A percentile compares a stretch with the other conserved stretches of the same genome.
Conservation (phyloP, 2,888 invertebrate species). For the Caenorhabditis wallacei region DNA sequence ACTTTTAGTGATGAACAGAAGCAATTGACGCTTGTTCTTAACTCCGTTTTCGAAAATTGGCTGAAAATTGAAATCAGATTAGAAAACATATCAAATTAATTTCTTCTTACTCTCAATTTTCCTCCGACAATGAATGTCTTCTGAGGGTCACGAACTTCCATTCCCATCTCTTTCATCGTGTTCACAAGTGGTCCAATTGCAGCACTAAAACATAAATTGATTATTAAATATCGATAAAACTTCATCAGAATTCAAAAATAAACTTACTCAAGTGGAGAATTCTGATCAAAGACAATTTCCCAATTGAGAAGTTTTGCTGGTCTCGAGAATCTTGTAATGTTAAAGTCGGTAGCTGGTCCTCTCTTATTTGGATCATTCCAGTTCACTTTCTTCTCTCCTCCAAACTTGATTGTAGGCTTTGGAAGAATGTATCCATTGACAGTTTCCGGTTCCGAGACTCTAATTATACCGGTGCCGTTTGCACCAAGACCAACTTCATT, state of each 20-base stretch:
- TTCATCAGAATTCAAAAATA: too few species aligned
- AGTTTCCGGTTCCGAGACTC: background rate
- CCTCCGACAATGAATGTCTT: background rate
- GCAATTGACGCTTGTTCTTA: background rate
- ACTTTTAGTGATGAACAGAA: constrained; percentile 43
- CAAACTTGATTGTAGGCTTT: constrained; percentile 23
- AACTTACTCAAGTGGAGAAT: background rate
- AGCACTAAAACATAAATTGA: background rate
- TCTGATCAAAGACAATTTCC: constrained; percentile 10
- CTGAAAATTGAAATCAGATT: constrained; percentile 10
- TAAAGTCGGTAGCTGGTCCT: constrained; percentile 23
- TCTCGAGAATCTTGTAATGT: background rate
- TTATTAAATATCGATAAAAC: too few species aligned
- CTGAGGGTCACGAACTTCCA: background rate
- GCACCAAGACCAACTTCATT: background rate
- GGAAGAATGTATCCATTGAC: constrained; percentile 16
- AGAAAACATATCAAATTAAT: background rate
- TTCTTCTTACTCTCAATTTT: background rate
- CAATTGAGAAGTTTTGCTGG: background rate
- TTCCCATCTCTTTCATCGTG: constrained; percentile 13
- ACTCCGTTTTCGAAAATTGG: constrained; percentile 18
- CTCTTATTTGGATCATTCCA: background rate
- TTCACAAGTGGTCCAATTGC: background rate
- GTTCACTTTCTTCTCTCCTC: background rate
- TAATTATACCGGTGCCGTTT: background rate